Percentiles rank a stretch among this genome's conserved stretches.
phyloP scores from a whole-genome alignment of 2,113 vertebrate genomes.

The Sapajus apella region DNA sequence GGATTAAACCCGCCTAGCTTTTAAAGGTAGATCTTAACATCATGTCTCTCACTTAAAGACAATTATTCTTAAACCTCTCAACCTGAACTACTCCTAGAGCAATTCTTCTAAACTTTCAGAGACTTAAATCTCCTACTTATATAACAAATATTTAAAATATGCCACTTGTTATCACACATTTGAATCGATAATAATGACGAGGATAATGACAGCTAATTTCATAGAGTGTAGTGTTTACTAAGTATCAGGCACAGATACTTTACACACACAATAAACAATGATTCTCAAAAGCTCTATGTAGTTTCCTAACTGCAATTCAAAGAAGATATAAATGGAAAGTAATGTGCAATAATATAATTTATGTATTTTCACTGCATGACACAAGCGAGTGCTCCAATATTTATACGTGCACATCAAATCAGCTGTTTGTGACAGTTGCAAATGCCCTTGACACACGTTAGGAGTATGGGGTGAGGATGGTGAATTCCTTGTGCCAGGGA shows the following conservation, averaged over 20 bases:
- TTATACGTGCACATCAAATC: not conserved
- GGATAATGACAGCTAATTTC: not conserved
- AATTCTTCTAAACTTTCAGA: not conserved
- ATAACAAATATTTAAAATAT: not conserved
- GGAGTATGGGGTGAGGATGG: not conserved
- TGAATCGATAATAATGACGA: rapidly evolving
- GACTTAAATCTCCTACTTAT: rapidly evolving
- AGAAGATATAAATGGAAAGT: not conserved
- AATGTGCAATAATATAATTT: not conserved
- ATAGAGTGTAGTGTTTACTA: rapidly evolving
- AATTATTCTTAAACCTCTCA: not conserved
- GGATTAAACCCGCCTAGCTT: not conserved
- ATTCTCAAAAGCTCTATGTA: not conserved
- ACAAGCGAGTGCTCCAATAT: rapidly evolving
- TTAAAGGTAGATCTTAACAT: not conserved
- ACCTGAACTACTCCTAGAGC: too few relatives aligned
- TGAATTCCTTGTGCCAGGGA: rapidly evolving
- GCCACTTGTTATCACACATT: too few relatives aligned
- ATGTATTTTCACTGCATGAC: not conserved
- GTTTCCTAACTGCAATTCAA: not conserved
- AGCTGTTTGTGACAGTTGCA: not conserved
- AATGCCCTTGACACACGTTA: not conserved
- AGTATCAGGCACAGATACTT: not conserved
- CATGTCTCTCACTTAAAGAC: too few relatives aligned
- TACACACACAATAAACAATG: not conserved